These are phyloP conservation scores for Macrosteles quadrilineatus DNA, from an alignment of 1,140 invertebrate species.

Conservation along the genomic window DNA sequence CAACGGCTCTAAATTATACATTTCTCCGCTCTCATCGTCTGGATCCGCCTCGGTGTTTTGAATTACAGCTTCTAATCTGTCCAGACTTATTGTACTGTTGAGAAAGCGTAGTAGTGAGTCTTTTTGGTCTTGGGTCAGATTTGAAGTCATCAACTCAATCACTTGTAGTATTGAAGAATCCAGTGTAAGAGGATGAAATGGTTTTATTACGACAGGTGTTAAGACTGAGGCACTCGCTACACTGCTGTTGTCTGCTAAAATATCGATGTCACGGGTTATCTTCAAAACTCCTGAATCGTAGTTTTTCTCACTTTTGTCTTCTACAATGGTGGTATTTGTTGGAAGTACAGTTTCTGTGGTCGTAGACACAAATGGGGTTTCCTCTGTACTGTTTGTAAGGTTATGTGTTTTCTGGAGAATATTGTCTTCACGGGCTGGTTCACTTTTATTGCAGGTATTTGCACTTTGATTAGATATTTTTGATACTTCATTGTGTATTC, in stretches of 20 bases:
- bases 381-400: too few species aligned
- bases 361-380: too few species aligned
- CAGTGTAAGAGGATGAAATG: neutral
- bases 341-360: neutral
- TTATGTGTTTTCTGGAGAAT: neutral
- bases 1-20: neutral
- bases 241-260: neutral
- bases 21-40: neutral
- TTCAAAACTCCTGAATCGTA: constrained; percentile 23
- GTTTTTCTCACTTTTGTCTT: neutral
- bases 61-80: constrained; percentile 15
- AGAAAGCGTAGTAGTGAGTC: neutral
- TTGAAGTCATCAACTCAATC: constrained; percentile 1
- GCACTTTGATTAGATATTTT: neutral
- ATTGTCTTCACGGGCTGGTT: neutral
- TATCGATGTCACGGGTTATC: constrained; percentile 23
- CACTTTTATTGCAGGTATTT: neutral
- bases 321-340: neutral
- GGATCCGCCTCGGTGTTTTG: constrained; percentile 24
- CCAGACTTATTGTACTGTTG: constrained; percentile 6
- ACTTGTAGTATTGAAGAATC: neutral
- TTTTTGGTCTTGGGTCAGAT: neutral
- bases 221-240: neutral
- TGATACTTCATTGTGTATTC: constrained; percentile 37
- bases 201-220: neutral